A percentile compares a stretch with the other conserved stretches of the same genome.
phyloP scores from a whole-genome alignment of 2,113 vertebrate genomes.

The Polypterus senegalus region DNA sequence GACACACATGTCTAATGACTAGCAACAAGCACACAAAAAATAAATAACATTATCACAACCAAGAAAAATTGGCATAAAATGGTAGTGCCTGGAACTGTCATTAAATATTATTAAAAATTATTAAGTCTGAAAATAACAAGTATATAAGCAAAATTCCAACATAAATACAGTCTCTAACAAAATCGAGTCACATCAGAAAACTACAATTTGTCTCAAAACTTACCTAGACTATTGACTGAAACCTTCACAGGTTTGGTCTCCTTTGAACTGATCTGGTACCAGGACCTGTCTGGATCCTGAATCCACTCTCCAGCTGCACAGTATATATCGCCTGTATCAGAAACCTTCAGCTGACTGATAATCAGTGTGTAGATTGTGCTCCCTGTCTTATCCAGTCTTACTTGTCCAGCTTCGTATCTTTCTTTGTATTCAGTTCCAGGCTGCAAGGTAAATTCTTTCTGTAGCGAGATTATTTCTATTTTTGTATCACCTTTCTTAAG shows the following conservation, averaged over 20 bases:
- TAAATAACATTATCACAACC: too few species aligned
- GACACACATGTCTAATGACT: too few species aligned
- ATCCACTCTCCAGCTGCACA: slow-evolving; percentile 74
- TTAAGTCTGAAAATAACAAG: too few species aligned
- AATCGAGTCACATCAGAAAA: too few species aligned
- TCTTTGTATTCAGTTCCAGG: slow-evolving; percentile 49
- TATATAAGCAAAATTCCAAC: too few species aligned
- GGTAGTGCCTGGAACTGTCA: too few species aligned
- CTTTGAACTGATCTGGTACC: slow-evolving; percentile 58
- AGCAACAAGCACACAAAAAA: too few species aligned
- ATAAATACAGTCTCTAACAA: too few species aligned
- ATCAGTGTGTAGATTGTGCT: slow-evolving; percentile 48
- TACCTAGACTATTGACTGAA: slow-evolving; percentile 28
- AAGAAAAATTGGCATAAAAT: too few species aligned
- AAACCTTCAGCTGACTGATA: slow-evolving; percentile 34
- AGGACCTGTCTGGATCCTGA: slow-evolving; percentile 67
- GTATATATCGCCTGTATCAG: slow-evolving; percentile 61
- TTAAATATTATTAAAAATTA: too few species aligned
- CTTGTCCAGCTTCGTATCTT: slow-evolving; percentile 42
- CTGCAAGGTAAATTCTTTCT: slow-evolving; percentile 55
- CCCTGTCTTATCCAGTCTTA: slow-evolving; percentile 60
- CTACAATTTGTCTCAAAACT: slow-evolving; percentile 13
- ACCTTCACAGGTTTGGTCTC: slow-evolving; percentile 22
- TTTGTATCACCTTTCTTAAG: slow-evolving; percentile 14
- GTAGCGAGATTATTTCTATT: slow-evolving; percentile 55